Conservation (phyloP, 2,888 invertebrate species). For the Leucophenga montana region DNA sequence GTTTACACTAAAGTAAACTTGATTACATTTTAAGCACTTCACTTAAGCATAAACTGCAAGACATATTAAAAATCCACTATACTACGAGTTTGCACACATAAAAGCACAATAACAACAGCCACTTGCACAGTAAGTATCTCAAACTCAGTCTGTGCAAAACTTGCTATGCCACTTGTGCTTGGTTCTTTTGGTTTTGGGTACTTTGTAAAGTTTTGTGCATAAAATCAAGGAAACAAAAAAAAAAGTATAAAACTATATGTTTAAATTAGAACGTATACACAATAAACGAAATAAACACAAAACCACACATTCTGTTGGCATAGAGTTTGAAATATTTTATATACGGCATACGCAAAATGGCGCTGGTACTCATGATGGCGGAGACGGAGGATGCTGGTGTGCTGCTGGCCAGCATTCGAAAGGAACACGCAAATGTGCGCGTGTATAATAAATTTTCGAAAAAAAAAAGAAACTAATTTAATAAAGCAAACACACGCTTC, state of each 20-base stretch:
- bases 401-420: not conserved
- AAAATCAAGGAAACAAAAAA: not conserved
- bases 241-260: constrained; percentile 35
- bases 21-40: no score
- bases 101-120: not conserved
- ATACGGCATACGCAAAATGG: constrained; percentile 52
- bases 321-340: not conserved
- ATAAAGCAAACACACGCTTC: not conserved
- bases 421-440: not conserved
- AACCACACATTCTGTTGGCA: not conserved
- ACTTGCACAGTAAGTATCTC: constrained; percentile 1
- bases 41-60: no score
- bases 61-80: no score
- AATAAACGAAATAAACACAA: constrained; percentile 37
- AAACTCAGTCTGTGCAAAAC: not conserved
- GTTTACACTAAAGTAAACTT: no score
- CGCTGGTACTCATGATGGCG: constrained; percentile 41
- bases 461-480: constrained; percentile 15
- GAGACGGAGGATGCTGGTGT: constrained; percentile 29
- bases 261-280: constrained; percentile 44
- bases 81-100: no score
- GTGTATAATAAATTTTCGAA: constrained; percentile 2
- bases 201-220: not conserved
- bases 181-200: not conserved
- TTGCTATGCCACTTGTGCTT: constrained; percentile 41